phyloP scores from a whole-genome alignment of 2,888 invertebrate genomes.

The Orthosia cruda region DNA sequence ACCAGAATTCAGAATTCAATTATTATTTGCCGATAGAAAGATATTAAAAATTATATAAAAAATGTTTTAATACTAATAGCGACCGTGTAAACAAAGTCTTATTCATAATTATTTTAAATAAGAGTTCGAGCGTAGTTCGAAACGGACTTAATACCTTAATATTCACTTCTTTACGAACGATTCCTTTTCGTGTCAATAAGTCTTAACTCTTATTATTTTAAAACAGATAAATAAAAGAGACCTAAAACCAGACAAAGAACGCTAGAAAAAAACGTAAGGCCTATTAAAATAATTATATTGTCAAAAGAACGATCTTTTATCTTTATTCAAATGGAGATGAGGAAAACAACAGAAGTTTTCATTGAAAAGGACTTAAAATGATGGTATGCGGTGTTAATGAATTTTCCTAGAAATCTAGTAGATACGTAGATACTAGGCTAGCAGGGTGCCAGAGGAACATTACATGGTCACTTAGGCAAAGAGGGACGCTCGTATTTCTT shows the following conservation, averaged over 20 bases:
- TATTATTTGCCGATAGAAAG: not conserved
- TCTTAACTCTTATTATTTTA: no score
- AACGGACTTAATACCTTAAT: no score
- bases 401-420: conserved; percentile 72
- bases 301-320: conserved; percentile 41
- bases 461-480: conserved; percentile 84
- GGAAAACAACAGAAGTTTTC: conserved; percentile 22
- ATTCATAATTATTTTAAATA: no score
- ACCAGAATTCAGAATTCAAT: no score
- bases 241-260: not conserved
- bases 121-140: no score
- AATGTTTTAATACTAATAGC: no score
- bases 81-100: no score
- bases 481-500: conserved; percentile 72
- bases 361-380: conserved; percentile 42
- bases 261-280: conserved; percentile 14
- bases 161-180: not conserved
- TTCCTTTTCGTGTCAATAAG: not conserved
- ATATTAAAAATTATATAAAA: no score
- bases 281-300: conserved; percentile 54
- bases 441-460: conserved; percentile 69
- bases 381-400: conserved; percentile 72
- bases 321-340: conserved; percentile 52
- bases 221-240: not conserved
- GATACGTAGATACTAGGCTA: conserved; percentile 48